phyloP scores from a whole-genome alignment of 2,797 vertebrate genomes.

The Tauraco hartlaubi region DNA sequence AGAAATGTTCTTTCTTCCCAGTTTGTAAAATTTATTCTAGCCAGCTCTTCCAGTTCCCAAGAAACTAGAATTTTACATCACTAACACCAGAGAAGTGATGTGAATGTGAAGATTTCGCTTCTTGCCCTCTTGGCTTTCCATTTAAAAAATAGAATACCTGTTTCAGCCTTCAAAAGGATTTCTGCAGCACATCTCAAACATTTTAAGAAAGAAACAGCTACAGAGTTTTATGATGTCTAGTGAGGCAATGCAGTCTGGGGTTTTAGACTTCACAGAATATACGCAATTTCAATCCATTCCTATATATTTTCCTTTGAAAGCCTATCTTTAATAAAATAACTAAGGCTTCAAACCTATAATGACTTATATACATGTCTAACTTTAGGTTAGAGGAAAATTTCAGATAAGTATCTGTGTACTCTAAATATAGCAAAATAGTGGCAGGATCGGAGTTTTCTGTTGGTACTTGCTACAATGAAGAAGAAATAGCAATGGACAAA shows the following conservation, averaged over 20 bases:
- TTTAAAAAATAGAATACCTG: background rate
- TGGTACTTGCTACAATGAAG: background rate
- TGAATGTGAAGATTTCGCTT: background rate
- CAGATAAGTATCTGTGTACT: background rate
- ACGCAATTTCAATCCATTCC: background rate
- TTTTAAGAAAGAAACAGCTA: background rate
- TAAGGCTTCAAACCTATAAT: background rate
- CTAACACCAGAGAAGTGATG: background rate
- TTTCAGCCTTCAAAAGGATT: slow-evolving; percentile 15
- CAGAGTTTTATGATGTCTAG: background rate
- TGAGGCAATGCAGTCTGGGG: background rate
- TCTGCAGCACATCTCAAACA: background rate
- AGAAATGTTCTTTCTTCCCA: background rate
- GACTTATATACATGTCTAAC: background rate
- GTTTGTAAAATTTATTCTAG: slow-evolving; percentile 27
- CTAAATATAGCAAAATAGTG: background rate
- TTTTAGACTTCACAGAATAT: background rate
- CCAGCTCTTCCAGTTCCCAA: background rate
- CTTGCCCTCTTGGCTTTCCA: background rate
- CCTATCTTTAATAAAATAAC: background rate
- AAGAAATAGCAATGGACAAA: background rate
- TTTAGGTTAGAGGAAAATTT: background rate
- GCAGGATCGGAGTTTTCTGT: background rate
- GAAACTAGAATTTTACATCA: background rate
- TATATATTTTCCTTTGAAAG: background rate